Evolutionary conservation across 2,113 vertebrate species (phyloP), one percentile per base, ranked within the genome.

Genomic region (Hepsetus odoe): DNA sequence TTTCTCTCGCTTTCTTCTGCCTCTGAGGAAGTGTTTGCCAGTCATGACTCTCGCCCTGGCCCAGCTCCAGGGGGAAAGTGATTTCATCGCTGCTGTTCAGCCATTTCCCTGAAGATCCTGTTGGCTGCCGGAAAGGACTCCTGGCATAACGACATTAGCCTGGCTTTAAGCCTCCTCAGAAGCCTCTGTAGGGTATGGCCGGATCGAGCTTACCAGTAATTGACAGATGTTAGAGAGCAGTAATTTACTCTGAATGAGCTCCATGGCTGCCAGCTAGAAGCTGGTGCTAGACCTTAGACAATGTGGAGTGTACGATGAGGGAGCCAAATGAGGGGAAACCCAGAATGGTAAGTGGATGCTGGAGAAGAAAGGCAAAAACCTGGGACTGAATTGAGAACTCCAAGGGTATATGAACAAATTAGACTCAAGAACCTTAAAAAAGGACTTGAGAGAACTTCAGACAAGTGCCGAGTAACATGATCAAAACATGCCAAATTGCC

Each of bases 161-260:
- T 78, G 69, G 74, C 68, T 77, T 80, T 59, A 62, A 80, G 65
- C 68, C 67, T 61, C 64, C 75, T 64, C 61, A 75, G 74, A 82
- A 77, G 74, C 46, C 66, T 85, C 78, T 71, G 74, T 53, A 51
- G 68, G 68, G 80, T 68, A 77, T 53, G 30, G 18, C 53, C 73
- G 69, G 32, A 72, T 64, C 71, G 44, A 53, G 67, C 68, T 80
- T 77, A 83, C 76, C 77, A 80, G 77, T 80, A 83, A 83, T 85
- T 82, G 87, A 88, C 85, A 84, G 82, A 87, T 88, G 88, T 90
- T 83, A 65, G 75, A 82, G 77, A 81, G 69, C 65, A 68, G 80
- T 90, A 90, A 90, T 89, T 90, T 88, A 88, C 87, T 91, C 79
- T 85, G 81, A 87, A 81, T 80, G 82, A 84, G 83, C 83, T 77